phyloP scores from a whole-genome alignment of 1,140 invertebrate species.

The Pogonomyrmex californicus region DNA sequence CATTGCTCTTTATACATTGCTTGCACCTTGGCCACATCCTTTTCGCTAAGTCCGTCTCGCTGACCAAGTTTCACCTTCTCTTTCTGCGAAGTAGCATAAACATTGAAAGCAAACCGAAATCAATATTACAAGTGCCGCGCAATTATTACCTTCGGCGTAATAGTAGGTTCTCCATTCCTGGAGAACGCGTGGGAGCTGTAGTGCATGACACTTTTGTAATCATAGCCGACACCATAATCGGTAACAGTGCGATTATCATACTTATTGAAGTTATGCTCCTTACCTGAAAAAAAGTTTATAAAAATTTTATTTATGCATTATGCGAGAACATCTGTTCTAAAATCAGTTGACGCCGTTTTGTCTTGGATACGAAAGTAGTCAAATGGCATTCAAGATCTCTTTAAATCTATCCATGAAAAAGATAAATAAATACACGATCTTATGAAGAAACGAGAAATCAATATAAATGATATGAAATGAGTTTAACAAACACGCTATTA shows the following conservation, averaged over 20 bases:
- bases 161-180: slow-evolving; percentile 89
- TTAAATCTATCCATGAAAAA: neutral
- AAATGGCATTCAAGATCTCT: neutral
- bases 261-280: slow-evolving; percentile 91
- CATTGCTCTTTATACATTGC: slow-evolving; percentile 89
- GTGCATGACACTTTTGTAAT: slow-evolving; percentile 92
- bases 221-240: slow-evolving; percentile 89
- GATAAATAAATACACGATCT: slow-evolving; percentile 4
- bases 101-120: slow-evolving; percentile 7
- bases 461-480: neutral
- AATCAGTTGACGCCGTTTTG: neutral
- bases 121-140: neutral
- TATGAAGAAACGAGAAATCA: neutral
- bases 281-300: slow-evolving; percentile 84
- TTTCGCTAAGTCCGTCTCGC: slow-evolving; percentile 89
- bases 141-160: slow-evolving; percentile 88
- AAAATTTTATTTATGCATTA: slow-evolving; percentile 11
- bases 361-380: neutral
- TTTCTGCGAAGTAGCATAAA: slow-evolving; percentile 54
- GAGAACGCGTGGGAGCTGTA: slow-evolving; percentile 90
- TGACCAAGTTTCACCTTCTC: slow-evolving; percentile 88
- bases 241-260: slow-evolving; percentile 89
- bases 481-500: neutral
- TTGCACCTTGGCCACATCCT: slow-evolving; percentile 89
- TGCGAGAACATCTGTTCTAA: neutral